Evolutionary conservation across 2,113 vertebrate species (phyloP), one percentile per base, ranked within the genome.

Genomic region (Glaucomys volans): DNA sequence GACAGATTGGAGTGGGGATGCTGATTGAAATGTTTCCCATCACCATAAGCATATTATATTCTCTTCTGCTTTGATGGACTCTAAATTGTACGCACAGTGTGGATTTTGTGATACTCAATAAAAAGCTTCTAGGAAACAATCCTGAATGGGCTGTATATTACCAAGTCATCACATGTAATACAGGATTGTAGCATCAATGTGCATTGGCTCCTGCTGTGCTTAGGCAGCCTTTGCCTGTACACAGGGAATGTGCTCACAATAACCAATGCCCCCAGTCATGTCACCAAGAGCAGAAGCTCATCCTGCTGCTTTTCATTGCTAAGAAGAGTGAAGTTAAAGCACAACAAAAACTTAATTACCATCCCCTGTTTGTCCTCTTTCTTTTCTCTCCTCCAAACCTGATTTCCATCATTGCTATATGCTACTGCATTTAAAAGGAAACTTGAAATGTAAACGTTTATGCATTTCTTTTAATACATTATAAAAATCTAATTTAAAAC

Each of bases 21-120:
- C 76, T 90, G 66, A 94, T 71, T 81, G 87, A 85, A 96, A 64
- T 67, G 26, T 47, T 92, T 52, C 59, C 72, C 24, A 52, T 50
- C 62, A 92, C 54, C 75, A 32, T 95, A 81, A 95, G n/a, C 11
- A 6, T 90, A 91, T 85, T 79, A 42, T 84, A n/a, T 69, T 82
- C 59, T 92, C 40, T 18, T 92, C 76, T 89, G 91, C 81, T 95
- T 94, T 75, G 28, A 88, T 64, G 79, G 67, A 82, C 62, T 94
- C 77, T 35, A 90, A 95, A 84, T 95, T 95, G 87, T 74, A 75
- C 44, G 16, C 83, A 95, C 83, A 91, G 59, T 90, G 74, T 94
- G 67, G 62, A 90, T 97, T 95, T 97, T 96, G 67, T 47, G 57
- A 94, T 64, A 75, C 82, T 42, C 84, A 94, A 91, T 86, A 86